phyloP scores from a whole-genome alignment of 2,797 vertebrate species.

The Squalus acanthias region DNA sequence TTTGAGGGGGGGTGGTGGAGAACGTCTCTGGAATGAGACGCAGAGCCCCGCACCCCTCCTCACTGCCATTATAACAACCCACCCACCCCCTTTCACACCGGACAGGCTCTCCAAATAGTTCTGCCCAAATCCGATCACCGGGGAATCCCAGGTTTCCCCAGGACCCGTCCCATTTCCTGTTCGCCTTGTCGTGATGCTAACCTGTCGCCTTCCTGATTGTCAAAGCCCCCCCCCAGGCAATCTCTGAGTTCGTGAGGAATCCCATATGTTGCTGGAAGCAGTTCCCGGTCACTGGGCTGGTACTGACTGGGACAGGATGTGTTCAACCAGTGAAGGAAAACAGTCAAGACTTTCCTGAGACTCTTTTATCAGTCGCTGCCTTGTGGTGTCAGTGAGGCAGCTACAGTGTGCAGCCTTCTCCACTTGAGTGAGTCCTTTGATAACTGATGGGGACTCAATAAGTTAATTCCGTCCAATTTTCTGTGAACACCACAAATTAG shows the following conservation, averaged over 20 bases:
- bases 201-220: not conserved
- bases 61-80: not conserved
- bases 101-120: not conserved
- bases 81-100: not conserved
- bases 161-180: not conserved
- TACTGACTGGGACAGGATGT: not conserved
- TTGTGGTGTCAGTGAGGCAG: not conserved
- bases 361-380: not conserved
- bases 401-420: not conserved
- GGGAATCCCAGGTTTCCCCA: not conserved
- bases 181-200: not conserved
- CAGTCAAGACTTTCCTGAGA: not conserved
- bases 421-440: constrained; percentile 1
- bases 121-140: not conserved
- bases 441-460: not conserved
- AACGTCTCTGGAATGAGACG: not conserved
- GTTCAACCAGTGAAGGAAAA: not conserved
- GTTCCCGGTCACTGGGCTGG: not conserved
- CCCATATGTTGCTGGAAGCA: not conserved
- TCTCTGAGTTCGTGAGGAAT: not conserved
- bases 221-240: not conserved
- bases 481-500: not conserved
- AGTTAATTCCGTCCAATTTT: not conserved
- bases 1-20: not conserved
- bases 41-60: not conserved